Evolutionary conservation across 2,888 invertebrate genomes (phyloP), one percentile per base, ranked within the genome.

Genomic region (Blera fallax): DNA sequence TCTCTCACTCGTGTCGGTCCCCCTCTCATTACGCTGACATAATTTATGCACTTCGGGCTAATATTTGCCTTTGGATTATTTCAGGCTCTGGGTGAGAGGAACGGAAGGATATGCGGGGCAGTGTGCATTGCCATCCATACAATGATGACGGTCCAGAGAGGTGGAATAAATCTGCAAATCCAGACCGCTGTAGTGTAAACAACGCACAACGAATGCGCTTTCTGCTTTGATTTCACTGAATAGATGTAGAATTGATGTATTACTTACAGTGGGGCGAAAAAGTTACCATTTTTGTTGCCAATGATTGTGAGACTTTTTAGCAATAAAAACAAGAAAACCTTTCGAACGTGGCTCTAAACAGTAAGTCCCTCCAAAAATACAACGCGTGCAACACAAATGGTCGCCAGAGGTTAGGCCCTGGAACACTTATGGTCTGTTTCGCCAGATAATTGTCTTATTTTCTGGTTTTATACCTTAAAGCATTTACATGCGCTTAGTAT

Each of bases 41-140:
- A 85, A 85, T 85, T 85, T 85, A 80, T 85, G 80, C 76, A 85
- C 84, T 85, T 74, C 65, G 54, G 72, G 81, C 85, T 76, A 81
- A 85, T 85, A 76, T 85, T 85, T 85, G 76, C 81, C 70, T 81
- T 64, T 70, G 73, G 76, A 81, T 81, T 85, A 81, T 76, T 80
- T 73, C 48, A 78, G 78, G 52, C 60, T 48, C 29, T 27, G 14
- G 50, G 58, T 65, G 60, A 43, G 16, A 50, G 18, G 16, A 60
- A 18, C 21, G 48, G 18, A 60, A 43, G 45, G 37, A 40, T 54
- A 1, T 3, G 52, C 11, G 40, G 54, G 24, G 27, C 43, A 37
- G 8, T 62, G 18, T 16, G 48, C 29, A 73, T 6, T 48, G 56
- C 56, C 40, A 58, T 45, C 54, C 29, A 10, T 52, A 32, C 29